Evolutionary conservation across 2,888 invertebrate genomes (phyloP).

Genomic region (Glaucopsyche alexis): DNA sequence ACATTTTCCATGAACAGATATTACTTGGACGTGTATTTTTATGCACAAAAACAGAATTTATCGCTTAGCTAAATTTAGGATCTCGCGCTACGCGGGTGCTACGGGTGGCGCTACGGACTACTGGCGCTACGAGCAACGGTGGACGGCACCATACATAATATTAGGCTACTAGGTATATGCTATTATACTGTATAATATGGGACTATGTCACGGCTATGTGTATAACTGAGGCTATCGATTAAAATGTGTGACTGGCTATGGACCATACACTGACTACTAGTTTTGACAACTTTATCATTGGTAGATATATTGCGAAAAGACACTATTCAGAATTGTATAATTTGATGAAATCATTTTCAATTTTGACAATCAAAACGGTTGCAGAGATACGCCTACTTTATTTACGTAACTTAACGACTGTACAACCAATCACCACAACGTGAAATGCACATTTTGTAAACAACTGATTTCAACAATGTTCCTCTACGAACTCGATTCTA

Average conservation of each 20-base stretch:
- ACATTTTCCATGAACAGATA: neutral
- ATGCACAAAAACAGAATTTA: neutral
- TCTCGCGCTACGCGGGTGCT: conserved; percentile 3
- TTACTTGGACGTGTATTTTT: neutral
- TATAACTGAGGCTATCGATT: conserved; percentile 1
- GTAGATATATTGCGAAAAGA: no score
- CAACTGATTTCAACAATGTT: neutral
- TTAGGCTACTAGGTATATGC: neutral
- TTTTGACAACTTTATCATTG: no score
- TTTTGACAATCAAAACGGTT: neutral
- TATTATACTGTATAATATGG: neutral
- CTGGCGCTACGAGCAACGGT: conserved; percentile 22
- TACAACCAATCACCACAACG: neutral
- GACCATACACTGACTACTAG: neutral
- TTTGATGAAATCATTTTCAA: neutral
- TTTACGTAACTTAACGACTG: conserved; percentile 22
- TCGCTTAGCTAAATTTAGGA: neutral
- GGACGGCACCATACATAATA: conserved; percentile 1
- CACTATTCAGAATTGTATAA: neutral
- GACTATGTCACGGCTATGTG: neutral
- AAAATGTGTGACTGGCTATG: neutral
- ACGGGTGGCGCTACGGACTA: conserved; percentile 7
- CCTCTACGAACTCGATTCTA: conserved; percentile 6
- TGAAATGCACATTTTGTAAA: conserved; percentile 15
- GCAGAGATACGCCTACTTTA: conserved; percentile 21